Evolutionary conservation across 2,113 vertebrate species (phyloP).

Genomic region (Anhinga anhinga): DNA sequence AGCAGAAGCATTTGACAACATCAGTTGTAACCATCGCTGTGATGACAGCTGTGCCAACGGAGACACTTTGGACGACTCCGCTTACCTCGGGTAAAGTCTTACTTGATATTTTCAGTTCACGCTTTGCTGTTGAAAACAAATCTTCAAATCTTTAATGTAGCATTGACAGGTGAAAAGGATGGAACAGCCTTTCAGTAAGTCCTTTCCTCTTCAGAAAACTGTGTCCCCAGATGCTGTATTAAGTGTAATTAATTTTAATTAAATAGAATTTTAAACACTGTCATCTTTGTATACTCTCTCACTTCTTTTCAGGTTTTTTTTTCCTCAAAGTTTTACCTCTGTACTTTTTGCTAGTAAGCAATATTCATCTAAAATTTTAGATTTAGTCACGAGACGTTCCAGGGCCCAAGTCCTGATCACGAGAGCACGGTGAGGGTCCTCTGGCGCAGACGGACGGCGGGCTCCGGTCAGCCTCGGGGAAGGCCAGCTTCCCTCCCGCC

Average conservation of each 20-base stretch:
- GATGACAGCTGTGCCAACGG: conserved; percentile 74
- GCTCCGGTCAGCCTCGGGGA: too few species aligned
- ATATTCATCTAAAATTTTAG: conserved; percentile 44
- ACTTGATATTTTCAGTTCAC: background rate
- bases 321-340: background rate
- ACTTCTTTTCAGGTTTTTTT: background rate
- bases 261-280: background rate
- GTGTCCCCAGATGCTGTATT: background rate
- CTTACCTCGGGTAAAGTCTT: conserved; percentile 71
- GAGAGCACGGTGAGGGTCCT: conserved; percentile 76
- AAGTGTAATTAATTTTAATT: background rate
- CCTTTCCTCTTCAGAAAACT: background rate
- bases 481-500: too few species aligned
- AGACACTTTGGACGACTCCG: conserved; percentile 77
- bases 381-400: conserved; percentile 72
- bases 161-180: background rate
- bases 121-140: background rate
- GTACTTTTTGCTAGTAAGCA: background rate
- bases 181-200: background rate
- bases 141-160: background rate
- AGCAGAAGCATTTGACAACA: conserved; percentile 76
- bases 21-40: conserved; percentile 76
- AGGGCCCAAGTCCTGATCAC: conserved; percentile 48
- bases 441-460: conserved; percentile 65
- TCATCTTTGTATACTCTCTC: background rate